Conservation (phyloP, 2,797 vertebrate species). For the Esox masquinongy region DNA sequence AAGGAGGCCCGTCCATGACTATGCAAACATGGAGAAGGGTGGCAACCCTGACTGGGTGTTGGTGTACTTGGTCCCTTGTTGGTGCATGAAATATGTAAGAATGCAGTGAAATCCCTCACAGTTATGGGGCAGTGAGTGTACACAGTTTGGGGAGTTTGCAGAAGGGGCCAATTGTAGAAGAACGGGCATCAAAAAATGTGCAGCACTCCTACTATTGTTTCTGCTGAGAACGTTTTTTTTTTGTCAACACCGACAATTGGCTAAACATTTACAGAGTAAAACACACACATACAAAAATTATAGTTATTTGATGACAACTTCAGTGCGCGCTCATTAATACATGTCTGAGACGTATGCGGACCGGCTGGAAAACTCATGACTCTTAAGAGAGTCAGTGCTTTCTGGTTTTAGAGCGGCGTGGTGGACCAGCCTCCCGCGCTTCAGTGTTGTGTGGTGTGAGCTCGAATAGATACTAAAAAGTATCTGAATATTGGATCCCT, state of each 20-base stretch:
- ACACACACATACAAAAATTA: constrained; percentile 17
- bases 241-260: not conserved
- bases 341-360: constrained; percentile 64
- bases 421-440: constrained; percentile 58
- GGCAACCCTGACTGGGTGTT: constrained; percentile 13
- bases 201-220: not conserved
- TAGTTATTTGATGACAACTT: constrained; percentile 33
- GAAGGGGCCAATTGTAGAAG: not conserved
- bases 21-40: constrained; percentile 25
- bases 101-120: constrained; percentile 16
- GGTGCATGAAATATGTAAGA: constrained; percentile 21
- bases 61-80: not conserved
- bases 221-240: constrained; percentile 29
- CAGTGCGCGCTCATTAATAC: constrained; percentile 59
- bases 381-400: constrained; percentile 50
- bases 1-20: constrained; percentile 24
- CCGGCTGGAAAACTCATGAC: constrained; percentile 51
- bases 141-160: constrained; percentile 32
- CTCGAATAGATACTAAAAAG: constrained; percentile 38
- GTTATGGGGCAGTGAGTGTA: constrained; percentile 38
- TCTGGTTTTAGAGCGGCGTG: constrained; percentile 65
- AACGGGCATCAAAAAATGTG: not conserved
- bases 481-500: constrained; percentile 45
- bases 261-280: not conserved
- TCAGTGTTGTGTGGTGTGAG: constrained; percentile 40